Conservation (phyloP, 2,113 vertebrate genomes). For the Vidua macroura region DNA sequence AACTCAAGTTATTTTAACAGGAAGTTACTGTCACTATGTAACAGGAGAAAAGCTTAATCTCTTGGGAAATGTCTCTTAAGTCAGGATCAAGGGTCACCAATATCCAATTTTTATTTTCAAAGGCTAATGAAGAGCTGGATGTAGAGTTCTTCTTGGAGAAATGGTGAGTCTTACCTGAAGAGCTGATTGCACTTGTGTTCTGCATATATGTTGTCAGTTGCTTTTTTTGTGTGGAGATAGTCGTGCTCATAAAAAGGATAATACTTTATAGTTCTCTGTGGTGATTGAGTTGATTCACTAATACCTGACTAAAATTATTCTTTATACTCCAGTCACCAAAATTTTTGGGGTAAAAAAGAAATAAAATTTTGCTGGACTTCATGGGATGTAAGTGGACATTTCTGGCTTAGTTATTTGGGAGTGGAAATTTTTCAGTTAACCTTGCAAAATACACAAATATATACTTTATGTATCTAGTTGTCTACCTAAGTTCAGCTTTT, state of each 20-base stretch:
- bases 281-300: not conserved
- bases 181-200: not conserved
- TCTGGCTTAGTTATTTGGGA: not conserved
- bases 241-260: not conserved
- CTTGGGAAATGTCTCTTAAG: not conserved
- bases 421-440: not conserved
- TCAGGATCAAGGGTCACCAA: not conserved
- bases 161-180: constrained; percentile 67
- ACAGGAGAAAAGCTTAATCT: not conserved
- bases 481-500: not conserved
- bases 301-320: not conserved
- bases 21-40: not conserved
- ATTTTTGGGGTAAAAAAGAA: not conserved
- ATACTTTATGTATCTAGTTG: not conserved
- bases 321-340: not conserved
- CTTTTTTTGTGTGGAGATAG: not conserved
- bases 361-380: not conserved
- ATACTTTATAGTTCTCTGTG: not conserved
- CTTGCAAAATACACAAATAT: not conserved
- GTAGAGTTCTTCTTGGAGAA: constrained; percentile 76
- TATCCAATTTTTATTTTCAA: constrained; percentile 6
- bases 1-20: not conserved
- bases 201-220: not conserved
- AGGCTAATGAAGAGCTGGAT: constrained; percentile 71
- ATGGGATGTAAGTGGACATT: not conserved